Evolutionary conservation across 2,797 vertebrate species (phyloP).

Genomic region (Macropodus opercularis): DNA sequence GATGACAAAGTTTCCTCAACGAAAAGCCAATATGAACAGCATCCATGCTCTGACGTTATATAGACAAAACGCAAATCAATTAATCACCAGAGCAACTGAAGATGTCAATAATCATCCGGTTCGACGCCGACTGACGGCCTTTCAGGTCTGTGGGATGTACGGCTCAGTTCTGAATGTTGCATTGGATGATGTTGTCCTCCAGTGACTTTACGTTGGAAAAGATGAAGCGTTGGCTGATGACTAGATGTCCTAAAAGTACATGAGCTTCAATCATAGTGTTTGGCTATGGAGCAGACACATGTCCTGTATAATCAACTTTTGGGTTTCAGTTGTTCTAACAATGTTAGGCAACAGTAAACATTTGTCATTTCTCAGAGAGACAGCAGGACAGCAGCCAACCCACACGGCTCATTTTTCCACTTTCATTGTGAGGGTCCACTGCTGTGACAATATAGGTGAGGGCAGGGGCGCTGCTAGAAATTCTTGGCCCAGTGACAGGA

Average conservation of each 20-base stretch:
- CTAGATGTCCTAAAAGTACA: not conserved
- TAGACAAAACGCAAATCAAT: not conserved
- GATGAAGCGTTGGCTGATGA: slow-evolving; percentile 1
- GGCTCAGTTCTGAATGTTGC: not conserved
- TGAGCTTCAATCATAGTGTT: not conserved
- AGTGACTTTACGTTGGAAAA: not conserved
- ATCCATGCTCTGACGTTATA: not conserved
- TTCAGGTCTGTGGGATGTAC: not conserved
- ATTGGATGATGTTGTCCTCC: slow-evolving; percentile 6
- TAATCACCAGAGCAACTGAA: not conserved
- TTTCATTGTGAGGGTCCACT: slow-evolving; percentile 11
- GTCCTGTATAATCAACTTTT: not conserved
- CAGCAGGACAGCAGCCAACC: not conserved
- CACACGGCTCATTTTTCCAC: slow-evolving; percentile 3
- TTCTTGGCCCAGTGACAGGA: slow-evolving; percentile 53
- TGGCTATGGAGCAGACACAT: not conserved
- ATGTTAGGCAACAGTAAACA: slow-evolving; percentile 13
- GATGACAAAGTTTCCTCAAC: not conserved
- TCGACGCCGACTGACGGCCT: not conserved
- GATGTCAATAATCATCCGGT: slow-evolving; percentile 1
- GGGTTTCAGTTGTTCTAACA: not conserved
- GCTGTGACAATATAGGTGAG: slow-evolving; percentile 33
- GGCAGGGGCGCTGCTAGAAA: slow-evolving; percentile 20
- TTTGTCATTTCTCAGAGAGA: slow-evolving; percentile 17
- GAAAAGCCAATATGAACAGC: too few relatives aligned